Conservation (phyloP, 2,888 invertebrate species). For the Coenonympha glycerion region DNA sequence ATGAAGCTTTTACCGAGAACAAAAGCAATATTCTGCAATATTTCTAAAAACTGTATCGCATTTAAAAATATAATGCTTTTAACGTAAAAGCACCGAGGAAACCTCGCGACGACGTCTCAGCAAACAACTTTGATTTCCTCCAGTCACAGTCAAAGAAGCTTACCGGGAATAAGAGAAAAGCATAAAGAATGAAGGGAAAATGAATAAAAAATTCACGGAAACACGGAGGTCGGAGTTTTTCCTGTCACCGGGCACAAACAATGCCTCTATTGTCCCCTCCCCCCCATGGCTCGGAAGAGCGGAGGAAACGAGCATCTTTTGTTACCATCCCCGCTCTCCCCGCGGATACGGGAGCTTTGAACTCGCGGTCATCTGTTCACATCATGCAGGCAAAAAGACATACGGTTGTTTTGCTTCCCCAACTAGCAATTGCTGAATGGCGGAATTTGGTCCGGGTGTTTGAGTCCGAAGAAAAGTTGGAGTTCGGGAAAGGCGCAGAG, state of each 20-base stretch:
- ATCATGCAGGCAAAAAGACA: conserved; percentile 57
- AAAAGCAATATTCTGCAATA: background rate
- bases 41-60: background rate
- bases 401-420: conserved; percentile 46
- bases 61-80: conserved; percentile 23
- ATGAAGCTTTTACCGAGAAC: background rate
- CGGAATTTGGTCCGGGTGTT: conserved; percentile 20
- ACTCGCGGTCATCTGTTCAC: conserved; percentile 71
- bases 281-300: conserved; percentile 45
- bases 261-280: conserved; percentile 63
- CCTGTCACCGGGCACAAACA: conserved; percentile 76
- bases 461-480: too few relatives aligned
- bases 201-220: conserved; percentile 74
- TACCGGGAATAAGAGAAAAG: conserved; percentile 52
- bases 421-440: conserved; percentile 30
- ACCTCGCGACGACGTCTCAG: conserved; percentile 25
- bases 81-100: conserved; percentile 18
- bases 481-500: too few relatives aligned
- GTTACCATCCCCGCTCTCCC: conserved; percentile 56
- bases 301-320: conserved; percentile 75
- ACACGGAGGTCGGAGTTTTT: conserved; percentile 76
- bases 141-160: conserved; percentile 62
- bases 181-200: conserved; percentile 49
- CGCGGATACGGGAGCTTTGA: conserved; percentile 65
- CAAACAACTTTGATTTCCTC: conserved; percentile 65